Evolutionary conservation across 2,888 invertebrate genomes (phyloP), one percentile per base, ranked within the genome.

Genomic region (Flabesymbios commensalis): DNA sequence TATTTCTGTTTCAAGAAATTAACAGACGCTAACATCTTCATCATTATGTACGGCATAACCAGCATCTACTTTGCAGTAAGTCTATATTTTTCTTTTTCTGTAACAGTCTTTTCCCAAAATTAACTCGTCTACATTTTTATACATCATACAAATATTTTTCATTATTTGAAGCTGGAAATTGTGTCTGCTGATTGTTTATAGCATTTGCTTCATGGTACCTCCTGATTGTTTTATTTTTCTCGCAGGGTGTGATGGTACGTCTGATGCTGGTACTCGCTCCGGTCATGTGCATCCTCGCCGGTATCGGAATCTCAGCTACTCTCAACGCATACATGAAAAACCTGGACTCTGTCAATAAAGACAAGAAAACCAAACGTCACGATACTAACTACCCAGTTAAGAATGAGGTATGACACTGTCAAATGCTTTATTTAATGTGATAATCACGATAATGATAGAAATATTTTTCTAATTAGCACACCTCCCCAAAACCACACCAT

Each of bases 241-340:
- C 33, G 86, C 95, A 97, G 93, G 96, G 97, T 68, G 97, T 98
- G 47, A 98, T 98, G 98, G 97, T 98, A 29, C 95, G 98, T 84
- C 86, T 98, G 52, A 98, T 98, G 96, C 85, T 98, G 78, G 97
- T 98, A 0, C 86, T 99, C 66, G 96, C 98, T 0, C 98, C 98
- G 0, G 94, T 98, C 0, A 97, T 98, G 95, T 98, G 97, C 78
- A 92, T 99, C 65, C 87, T 99, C 54, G 93, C 95, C 0, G 98
- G 96, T 52, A 95, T 99, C 54, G 95, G 95, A 1, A 90, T 94
- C 3, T 95, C 95, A 0, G 89, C 93, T 67, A 83, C 88, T 66
- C 86, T 98, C 32, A 87, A 88, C 42, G 89, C 90, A 69, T 97
- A 95, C 79, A 94, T 96, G 83, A 92, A 90, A 68, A 82, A 81